Evolutionary conservation across 2,113 vertebrate genomes (phyloP).

Genomic region (Catharus minimus): DNA sequence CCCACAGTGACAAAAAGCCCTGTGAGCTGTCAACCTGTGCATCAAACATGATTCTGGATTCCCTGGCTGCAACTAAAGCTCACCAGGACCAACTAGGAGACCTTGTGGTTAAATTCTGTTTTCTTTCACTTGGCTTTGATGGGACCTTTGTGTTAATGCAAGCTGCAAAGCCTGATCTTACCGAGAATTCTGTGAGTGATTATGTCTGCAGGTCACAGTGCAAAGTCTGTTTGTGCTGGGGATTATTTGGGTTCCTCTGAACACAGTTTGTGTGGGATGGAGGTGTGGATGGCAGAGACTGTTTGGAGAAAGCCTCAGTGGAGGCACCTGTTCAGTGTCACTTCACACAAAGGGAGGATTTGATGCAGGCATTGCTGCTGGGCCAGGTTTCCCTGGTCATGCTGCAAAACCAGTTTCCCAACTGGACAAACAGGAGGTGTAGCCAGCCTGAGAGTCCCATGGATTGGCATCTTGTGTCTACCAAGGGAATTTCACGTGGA

Average conservation of each 20-base stretch:
- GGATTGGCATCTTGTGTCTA: neutral
- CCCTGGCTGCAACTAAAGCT: neutral
- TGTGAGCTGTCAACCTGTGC: accelerated
- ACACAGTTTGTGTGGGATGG: neutral
- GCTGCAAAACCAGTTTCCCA: neutral
- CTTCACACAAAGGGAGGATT: neutral
- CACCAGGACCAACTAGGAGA: neutral
- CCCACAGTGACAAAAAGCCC: neutral
- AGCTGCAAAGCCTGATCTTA: neutral
- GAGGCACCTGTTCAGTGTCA: accelerated
- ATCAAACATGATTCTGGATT: neutral
- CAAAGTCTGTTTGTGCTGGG: neutral
- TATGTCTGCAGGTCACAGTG: neutral
- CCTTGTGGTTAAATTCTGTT: neutral
- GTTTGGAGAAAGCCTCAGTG: neutral
- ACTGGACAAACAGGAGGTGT: neutral
- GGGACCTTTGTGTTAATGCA: neutral
- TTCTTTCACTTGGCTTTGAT: neutral
- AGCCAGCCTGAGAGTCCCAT: accelerated
- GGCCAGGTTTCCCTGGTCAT: neutral
- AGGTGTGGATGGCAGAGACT: neutral
- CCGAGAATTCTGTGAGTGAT: neutral
- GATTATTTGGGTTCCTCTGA: neutral
- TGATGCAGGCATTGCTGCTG: accelerated
- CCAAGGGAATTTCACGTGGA: neutral